These are phyloP conservation scores for Prinia subflava DNA, from an alignment of 2,113 vertebrate species.

Conservation along the genomic window DNA sequence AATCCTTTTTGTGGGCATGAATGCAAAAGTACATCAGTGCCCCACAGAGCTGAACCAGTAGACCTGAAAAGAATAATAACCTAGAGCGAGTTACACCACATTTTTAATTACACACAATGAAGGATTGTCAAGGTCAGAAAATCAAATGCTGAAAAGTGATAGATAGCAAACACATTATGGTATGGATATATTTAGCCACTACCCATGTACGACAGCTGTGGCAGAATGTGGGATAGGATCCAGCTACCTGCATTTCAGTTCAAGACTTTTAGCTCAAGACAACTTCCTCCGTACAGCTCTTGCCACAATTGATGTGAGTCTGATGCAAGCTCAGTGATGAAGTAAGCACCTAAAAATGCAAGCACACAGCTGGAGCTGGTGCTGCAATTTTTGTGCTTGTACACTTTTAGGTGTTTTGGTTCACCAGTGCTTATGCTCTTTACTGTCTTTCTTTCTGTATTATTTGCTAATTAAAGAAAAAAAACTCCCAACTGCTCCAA, in stretches of 20 bases:
- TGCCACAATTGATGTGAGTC: background rate
- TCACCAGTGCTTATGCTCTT: background rate
- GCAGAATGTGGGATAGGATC: background rate
- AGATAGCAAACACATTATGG: background rate
- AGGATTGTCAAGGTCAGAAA: background rate
- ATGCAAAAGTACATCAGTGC: background rate
- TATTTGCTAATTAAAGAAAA: background rate
- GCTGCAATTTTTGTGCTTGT: background rate
- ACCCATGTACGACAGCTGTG: background rate
- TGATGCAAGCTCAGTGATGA: background rate
- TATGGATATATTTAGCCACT: background rate
- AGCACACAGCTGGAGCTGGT: background rate
- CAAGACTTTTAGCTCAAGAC: background rate
- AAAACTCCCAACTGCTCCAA: background rate
- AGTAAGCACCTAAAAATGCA: background rate
- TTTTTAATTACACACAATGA: background rate
- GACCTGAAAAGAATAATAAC: background rate
- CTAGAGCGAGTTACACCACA: background rate
- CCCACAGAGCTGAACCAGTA: background rate
- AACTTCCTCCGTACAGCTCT: background rate
- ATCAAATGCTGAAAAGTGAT: background rate
- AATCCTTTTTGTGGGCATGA: background rate
- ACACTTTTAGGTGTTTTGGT: background rate
- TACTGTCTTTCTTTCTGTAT: background rate
- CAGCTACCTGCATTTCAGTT: background rate